These are phyloP conservation scores for Zeuzera pyrina DNA, from an alignment of 2,888 invertebrate species.

Conservation along the genomic window DNA sequence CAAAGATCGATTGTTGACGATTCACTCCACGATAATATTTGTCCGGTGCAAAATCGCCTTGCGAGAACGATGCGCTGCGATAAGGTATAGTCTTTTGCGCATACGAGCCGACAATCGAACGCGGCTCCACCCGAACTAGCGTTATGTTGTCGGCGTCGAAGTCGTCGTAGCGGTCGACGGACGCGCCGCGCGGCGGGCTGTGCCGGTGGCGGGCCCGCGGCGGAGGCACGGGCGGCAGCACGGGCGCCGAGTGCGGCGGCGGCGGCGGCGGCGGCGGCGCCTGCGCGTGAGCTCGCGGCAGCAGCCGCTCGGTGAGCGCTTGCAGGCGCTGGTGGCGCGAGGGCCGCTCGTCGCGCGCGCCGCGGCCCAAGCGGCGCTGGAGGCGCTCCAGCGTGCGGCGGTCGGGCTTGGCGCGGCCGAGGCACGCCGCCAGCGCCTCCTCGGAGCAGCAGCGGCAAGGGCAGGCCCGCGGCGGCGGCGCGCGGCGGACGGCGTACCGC, in stretches of 20 bases:
- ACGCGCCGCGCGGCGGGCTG: conserved; percentile 62
- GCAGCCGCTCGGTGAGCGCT: conserved; percentile 85
- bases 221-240: conserved; percentile 70
- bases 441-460: conserved; percentile 72
- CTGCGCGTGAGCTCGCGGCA: conserved; percentile 63
- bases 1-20: conserved; percentile 52
- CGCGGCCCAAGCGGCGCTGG: conserved; percentile 82
- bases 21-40: conserved; percentile 49
- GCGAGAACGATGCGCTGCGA: conserved; percentile 90
- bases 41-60: conserved; percentile 83
- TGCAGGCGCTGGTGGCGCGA: conserved; percentile 80
- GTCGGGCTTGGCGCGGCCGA: conserved; percentile 65
- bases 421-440: conserved; percentile 69
- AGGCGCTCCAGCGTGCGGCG: conserved; percentile 86
- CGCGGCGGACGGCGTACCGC: conserved; percentile 79
- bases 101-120: conserved; percentile 75
- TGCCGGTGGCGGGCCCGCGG: conserved; percentile 66
- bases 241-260: conserved; percentile 67
- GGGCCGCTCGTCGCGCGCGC: conserved; percentile 65
- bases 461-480: conserved; percentile 74
- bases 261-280: conserved; percentile 45
- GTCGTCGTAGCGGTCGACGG: conserved; percentile 58
- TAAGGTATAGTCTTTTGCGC: conserved; percentile 80
- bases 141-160: conserved; percentile 65
- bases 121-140: conserved; percentile 72